Evolutionary conservation across 2,888 invertebrate genomes (phyloP).

Genomic region (Drosophila leonis): DNA sequence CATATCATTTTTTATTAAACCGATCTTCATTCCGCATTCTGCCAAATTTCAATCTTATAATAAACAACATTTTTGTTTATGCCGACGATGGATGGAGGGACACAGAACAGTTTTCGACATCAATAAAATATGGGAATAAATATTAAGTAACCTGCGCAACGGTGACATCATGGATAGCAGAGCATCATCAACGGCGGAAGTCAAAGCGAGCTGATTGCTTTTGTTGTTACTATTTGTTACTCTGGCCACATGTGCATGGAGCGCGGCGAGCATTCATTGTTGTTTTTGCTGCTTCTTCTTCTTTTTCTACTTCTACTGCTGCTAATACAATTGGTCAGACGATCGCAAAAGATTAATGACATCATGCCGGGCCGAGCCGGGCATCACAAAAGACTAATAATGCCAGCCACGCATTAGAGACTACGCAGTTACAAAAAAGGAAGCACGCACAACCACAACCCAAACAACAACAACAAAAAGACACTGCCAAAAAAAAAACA

Average conservation of each 20-base stretch:
- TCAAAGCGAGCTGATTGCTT: conserved; percentile 18
- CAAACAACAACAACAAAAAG: neutral
- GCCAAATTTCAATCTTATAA: neutral
- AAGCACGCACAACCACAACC: conserved; percentile 8
- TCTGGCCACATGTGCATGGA: conserved; percentile 7
- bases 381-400: conserved; percentile 27
- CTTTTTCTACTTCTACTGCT: neutral
- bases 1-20: neutral
- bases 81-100: neutral
- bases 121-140: conserved; percentile 2
- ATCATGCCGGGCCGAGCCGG: conserved; percentile 32
- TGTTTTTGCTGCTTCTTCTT: neutral
- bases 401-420: conserved; percentile 27
- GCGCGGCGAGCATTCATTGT: conserved; percentile 4
- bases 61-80: conserved; percentile 7
- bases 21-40: neutral
- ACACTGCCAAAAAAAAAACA: conserved; percentile 23
- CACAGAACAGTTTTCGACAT: neutral
- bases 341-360: conserved; percentile 42
- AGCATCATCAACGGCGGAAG: conserved; percentile 30
- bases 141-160: conserved; percentile 8
- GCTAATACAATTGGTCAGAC: conserved; percentile 1
- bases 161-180: conserved; percentile 34
- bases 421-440: conserved; percentile 45
- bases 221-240: conserved; percentile 1